A percentile compares a stretch with the other conserved stretches of the same genome.
Conservation (phyloP, 2,113 vertebrate genomes). For the Hydropotes inermis region DNA sequence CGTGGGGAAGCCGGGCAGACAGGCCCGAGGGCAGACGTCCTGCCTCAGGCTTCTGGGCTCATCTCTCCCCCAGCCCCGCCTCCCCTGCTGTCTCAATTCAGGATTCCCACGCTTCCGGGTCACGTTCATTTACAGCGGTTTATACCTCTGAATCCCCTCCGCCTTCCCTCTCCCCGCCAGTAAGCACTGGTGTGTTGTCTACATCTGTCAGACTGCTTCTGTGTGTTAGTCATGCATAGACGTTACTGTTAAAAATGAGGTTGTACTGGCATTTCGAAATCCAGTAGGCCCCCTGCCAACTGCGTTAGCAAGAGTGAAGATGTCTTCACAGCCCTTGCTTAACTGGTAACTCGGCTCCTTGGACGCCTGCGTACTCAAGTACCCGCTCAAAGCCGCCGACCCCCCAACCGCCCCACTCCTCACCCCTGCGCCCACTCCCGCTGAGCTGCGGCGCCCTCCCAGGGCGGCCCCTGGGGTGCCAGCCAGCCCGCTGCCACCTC, state of each 20-base stretch:
- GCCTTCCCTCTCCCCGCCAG: no score
- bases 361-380: rapidly evolving
- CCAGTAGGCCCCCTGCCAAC: neutral
- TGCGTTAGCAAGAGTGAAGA: neutral
- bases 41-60: slow-evolving; percentile 67
- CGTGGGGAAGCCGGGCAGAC: slow-evolving; percentile 43
- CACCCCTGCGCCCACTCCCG: neutral
- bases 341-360: neutral
- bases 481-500: neutral
- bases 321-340: neutral
- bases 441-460: neutral
- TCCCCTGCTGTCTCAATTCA: slow-evolving; percentile 39
- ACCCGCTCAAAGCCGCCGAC: rapidly evolving
- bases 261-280: neutral
- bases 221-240: neutral
- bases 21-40: slow-evolving; percentile 50
- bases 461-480: neutral
- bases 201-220: neutral
- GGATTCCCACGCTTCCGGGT: neutral
- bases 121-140: rapidly evolving
- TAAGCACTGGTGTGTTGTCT: neutral
- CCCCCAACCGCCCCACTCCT: neutral
- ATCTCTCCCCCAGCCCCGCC: slow-evolving; percentile 53
- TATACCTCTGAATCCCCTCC: neutral
- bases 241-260: neutral